Evolutionary conservation across 2,888 invertebrate genomes (phyloP), one percentile per base, ranked within the genome.

Genomic region (Melieria picta): DNA sequence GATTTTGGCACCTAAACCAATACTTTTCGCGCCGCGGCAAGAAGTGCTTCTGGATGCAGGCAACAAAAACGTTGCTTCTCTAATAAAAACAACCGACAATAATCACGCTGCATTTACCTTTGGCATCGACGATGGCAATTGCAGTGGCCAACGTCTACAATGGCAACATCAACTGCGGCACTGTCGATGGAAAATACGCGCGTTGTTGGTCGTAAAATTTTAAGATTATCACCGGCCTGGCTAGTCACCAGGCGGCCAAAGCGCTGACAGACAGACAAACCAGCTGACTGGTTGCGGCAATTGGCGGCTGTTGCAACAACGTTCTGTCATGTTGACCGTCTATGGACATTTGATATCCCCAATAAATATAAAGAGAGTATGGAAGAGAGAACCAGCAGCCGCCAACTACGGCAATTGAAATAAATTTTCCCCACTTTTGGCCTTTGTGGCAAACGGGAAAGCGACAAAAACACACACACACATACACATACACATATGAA

Each of bases 351-450:
- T 61, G 60, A 68, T 68, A 60, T 52, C 10, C 61, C 43, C 68
- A 61, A 68, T 68, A 68, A 68, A 68, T 68, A 42, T 11, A 7
- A 13, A n/a, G 43, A 56, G 45, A 16, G 16, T 16, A 16, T 16
- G 16, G 16, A 16, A 16, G n/a, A 45, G 43, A 56, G 45, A 16
- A 16, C 16, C 16, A 16, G 16, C 16, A 16, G 16, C 16, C 45
- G 13, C 45, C 45, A 55, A 11, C 57, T 56, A 57, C 3, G 57
- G 57, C 43, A 63, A 69, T 69, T 69, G 62, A 56, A 69, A 69
- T 69, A 69, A 69, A 69, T 69, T 67, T 60, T n/a, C 16, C 7
- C 56, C 45, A 46, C 47, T 56, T 56, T 65, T 11, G 65, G 52
- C 42, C n/a, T 48, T 48, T 5, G 42, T 64, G n/a, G 46, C 30